These are phyloP conservation scores for Coranthus polyacanthus DNA, from an alignment of 2,797 vertebrate species.

Conservation along the genomic window DNA sequence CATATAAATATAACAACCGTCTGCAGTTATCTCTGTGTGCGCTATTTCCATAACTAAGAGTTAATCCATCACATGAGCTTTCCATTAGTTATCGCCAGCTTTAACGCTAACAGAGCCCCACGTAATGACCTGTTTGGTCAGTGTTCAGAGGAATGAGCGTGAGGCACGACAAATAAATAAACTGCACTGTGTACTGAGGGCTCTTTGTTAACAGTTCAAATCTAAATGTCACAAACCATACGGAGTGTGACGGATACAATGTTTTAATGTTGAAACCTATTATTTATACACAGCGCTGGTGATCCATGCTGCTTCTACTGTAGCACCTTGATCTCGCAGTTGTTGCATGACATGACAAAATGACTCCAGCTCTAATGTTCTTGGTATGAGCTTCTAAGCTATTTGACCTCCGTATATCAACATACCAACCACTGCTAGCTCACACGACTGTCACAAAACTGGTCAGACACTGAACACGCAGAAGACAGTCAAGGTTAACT, in stretches of 20 bases:
- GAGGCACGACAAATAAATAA: background rate
- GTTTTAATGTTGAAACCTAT: too few species aligned
- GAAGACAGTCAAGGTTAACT: constrained; percentile 43
- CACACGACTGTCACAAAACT: constrained; percentile 16
- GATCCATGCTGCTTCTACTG: constrained; percentile 9
- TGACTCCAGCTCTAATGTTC: background rate
- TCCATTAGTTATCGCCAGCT: constrained; percentile 19
- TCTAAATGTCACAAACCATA: background rate
- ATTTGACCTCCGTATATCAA: constrained; percentile 32
- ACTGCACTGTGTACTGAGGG: too few species aligned
- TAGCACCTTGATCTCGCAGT: constrained; percentile 14
- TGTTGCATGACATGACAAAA: constrained; percentile 7
- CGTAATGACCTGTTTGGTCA: background rate
- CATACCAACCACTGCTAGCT: constrained; percentile 5
- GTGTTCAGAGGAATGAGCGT: background rate
- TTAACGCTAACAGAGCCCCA: constrained; percentile 2
- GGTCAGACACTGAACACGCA: constrained; percentile 21
- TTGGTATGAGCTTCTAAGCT: constrained; percentile 9
- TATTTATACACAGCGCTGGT: too few species aligned
- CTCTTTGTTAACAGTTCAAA: constrained; percentile 3
- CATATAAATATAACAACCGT: background rate
- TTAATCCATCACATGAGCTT: constrained; percentile 18
- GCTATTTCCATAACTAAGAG: background rate
- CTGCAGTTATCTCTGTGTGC: background rate
- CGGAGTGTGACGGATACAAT: background rate